A percentile compares a stretch with the other conserved stretches of the same genome.
Conservation (phyloP, 2,888 invertebrate genomes). For the Hemicrepidius hirtus region DNA sequence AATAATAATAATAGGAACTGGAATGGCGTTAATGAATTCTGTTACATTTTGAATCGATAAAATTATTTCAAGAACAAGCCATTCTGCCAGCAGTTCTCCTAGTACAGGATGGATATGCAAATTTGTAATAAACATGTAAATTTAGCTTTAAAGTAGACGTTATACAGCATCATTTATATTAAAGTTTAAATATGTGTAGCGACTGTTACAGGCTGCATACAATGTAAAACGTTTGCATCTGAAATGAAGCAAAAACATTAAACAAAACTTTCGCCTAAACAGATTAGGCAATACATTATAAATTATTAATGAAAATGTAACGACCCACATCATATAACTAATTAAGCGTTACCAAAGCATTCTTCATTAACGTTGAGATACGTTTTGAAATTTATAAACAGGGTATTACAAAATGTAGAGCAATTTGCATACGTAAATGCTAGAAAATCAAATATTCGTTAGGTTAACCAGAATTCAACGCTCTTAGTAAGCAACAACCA, state of each 20-base stretch:
- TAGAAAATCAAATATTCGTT: constrained; percentile 4
- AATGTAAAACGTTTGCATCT: constrained; percentile 23
- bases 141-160: constrained; percentile 37
- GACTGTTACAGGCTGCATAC: constrained; percentile 5
- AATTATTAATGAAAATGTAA: background rate
- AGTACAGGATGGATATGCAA: constrained; percentile 43
- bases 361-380: background rate
- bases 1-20: too few species aligned
- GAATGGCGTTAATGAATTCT: background rate
- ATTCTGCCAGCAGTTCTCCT: constrained; percentile 3
- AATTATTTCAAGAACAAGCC: constrained; percentile 10
- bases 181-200: constrained; percentile 39
- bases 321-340: background rate
- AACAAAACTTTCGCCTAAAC: background rate
- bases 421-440: background rate
- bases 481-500: background rate
- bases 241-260: constrained; percentile 12
- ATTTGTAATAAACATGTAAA: constrained; percentile 49
- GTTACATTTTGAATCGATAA: constrained; percentile 17
- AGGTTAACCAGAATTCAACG: constrained; percentile 6
- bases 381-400: background rate
- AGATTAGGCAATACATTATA: background rate
- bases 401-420: background rate
- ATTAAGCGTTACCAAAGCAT: background rate
- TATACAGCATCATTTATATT: constrained; percentile 37